Evolutionary conservation across 1,140 invertebrate genomes (phyloP).

Genomic region (Zaprionus taronus): DNA sequence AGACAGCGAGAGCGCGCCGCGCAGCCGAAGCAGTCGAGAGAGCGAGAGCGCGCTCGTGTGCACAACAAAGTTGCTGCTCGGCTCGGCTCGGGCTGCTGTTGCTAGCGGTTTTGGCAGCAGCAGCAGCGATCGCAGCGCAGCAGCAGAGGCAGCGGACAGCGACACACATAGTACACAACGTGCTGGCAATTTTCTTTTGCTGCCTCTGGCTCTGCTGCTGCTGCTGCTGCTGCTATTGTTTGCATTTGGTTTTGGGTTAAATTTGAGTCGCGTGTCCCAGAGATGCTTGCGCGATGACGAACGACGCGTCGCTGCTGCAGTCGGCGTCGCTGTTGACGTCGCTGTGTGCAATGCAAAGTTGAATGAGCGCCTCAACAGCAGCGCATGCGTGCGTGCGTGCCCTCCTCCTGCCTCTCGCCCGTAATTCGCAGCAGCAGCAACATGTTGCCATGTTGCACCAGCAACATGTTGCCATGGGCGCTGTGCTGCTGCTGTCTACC

Average conservation of each 20-base stretch:
- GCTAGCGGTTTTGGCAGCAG: conserved; percentile 47
- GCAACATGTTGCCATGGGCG: conserved; percentile 34
- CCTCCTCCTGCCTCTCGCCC: background rate
- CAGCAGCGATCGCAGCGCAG: conserved; percentile 11
- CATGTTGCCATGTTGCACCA: conserved; percentile 36
- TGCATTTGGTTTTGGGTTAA: conserved; percentile 43
- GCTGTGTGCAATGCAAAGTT: conserved; percentile 15
- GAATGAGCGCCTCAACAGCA: conserved; percentile 17
- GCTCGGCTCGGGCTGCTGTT: background rate
- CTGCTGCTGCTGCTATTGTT: conserved; percentile 43
- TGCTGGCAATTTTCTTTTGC: conserved; percentile 49
- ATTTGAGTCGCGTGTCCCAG: conserved; percentile 64
- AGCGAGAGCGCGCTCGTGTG: conserved; percentile 27
- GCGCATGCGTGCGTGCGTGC: conserved; percentile 39
- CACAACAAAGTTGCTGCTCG: conserved; percentile 45
- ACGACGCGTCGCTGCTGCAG: conserved; percentile 14
- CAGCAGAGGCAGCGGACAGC: background rate
- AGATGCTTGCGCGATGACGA: conserved; percentile 65
- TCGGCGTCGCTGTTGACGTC: background rate
- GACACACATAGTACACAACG: background rate
- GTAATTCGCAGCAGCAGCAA: conserved; percentile 17
- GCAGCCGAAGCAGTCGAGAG: conserved; percentile 8
- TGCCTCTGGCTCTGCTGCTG: conserved; percentile 1
- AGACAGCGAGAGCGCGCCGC: conserved; percentile 5
- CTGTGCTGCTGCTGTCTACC: conserved; percentile 14